Base-by-base conservation (phyloP, 2,888 invertebrate species). In the Myathropa florea region DNA sequence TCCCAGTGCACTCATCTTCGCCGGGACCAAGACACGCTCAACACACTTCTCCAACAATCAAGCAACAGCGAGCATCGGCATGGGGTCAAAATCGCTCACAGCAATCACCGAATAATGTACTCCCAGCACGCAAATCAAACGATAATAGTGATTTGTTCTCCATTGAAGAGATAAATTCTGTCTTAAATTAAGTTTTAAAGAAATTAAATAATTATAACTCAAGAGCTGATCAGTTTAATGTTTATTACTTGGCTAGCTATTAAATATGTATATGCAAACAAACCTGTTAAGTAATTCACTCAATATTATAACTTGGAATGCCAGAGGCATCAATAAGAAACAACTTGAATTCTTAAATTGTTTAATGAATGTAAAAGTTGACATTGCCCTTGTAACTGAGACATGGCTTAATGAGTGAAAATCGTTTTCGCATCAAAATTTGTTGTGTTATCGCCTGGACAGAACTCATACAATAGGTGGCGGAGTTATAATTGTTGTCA, bases 321-420 rank as follows among this genome's bases (percentile, higher is more conserved):
- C 30, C 21, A 68, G 55, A 68, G 39, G 60, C 71, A 71, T 71
- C 18, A 53, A 28, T 12, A 61, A 53, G 46, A 72, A 63, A 28
- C 46, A 53, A 61, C 2, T 72, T 12, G 30, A 72, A 53, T 72
- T 72, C 30, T 72, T 72, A 14, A 72, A 72, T 24, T 72, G 63
- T 33, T 61, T 72, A 23, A 63, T 12, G 10, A 30, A 55, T 72
- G 53, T 28, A 33, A 72, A 63, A 55, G 55, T 72, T 63, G 63
- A 72, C 55, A 72, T 72, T 72, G 72, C 63, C 0, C 30, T 72
- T 55, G 30, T 63, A 21, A 53, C 72, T 9, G 61, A 61, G 30
- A 72, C 71, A 26, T 71, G 71, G 72, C 61, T 61, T 21, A 63
- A 72, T 12, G 26, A 6, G 14, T 12, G 12, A 21, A 73, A 72